These are phyloP conservation scores for Rhabdornis inornatus DNA, from an alignment of 2,113 vertebrate species.

Conservation along the genomic window DNA sequence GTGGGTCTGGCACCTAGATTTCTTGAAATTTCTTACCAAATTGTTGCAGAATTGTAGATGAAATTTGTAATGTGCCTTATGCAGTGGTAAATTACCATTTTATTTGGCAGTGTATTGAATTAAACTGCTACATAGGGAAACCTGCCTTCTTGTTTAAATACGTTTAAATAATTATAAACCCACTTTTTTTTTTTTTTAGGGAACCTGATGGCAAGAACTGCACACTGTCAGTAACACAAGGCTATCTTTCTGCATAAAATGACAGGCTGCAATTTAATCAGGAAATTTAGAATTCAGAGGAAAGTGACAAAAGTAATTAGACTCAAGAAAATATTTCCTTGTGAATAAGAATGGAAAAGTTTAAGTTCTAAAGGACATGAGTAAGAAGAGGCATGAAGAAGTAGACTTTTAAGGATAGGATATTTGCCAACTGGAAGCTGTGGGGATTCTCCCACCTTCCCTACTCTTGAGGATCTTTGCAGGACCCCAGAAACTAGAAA, in stretches of 20 bases:
- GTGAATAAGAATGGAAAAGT: neutral
- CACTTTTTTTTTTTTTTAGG: neutral
- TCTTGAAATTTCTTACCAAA: constrained; percentile 2
- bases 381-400: neutral
- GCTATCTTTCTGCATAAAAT: neutral
- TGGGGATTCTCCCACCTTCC: neutral
- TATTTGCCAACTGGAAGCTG: neutral
- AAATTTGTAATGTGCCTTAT: neutral
- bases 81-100: constrained; percentile 1
- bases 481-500: neutral
- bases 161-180: constrained; percentile 18
- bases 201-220: neutral
- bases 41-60: neutral
- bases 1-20: neutral
- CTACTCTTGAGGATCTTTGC: neutral
- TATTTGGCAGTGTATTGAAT: neutral
- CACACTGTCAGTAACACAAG: neutral
- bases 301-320: neutral
- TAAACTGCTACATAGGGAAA: neutral
- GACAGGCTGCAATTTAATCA: neutral
- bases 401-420: neutral
- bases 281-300: neutral
- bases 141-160: constrained; percentile 17
- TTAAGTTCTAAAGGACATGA: neutral
- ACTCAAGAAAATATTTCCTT: neutral